phyloP scores from a whole-genome alignment of 2,113 vertebrate species.

The Prionailurus viverrinus region DNA sequence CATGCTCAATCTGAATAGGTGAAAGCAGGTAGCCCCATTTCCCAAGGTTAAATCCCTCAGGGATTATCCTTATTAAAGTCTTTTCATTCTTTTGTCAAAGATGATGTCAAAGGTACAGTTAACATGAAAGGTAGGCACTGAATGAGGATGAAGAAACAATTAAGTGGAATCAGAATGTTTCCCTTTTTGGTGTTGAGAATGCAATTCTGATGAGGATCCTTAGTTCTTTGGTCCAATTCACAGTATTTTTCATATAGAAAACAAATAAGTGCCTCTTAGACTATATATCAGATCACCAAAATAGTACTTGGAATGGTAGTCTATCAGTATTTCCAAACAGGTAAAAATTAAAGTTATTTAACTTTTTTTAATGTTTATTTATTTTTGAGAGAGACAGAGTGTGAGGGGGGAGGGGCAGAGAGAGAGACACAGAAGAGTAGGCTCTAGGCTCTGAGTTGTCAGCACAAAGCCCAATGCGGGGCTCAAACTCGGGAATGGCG shows the following conservation, averaged over 20 bases:
- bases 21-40: neutral
- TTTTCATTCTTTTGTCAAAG: neutral
- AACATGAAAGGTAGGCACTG: neutral
- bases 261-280: neutral
- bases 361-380: neutral
- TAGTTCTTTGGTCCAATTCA: neutral
- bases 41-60: neutral
- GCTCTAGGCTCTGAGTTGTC: too few relatives aligned
- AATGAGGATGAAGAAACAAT: neutral
- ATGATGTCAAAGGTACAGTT: conserved; percentile 16
- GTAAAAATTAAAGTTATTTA: neutral
- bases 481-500: too few relatives aligned
- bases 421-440: too few relatives aligned
- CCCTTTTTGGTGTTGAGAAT: neutral
- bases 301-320: neutral
- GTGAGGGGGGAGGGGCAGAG: too few relatives aligned
- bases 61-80: neutral
- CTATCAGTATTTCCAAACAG: neutral
- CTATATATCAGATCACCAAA: neutral
- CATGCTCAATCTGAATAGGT: neutral
- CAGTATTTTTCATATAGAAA: neutral
- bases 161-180: neutral
- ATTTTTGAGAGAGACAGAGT: too few relatives aligned
- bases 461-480: too few relatives aligned
- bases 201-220: neutral